Evolutionary conservation across 2,888 invertebrate genomes (phyloP), one percentile per base, ranked within the genome.

Genomic region (Amiota communis): DNA sequence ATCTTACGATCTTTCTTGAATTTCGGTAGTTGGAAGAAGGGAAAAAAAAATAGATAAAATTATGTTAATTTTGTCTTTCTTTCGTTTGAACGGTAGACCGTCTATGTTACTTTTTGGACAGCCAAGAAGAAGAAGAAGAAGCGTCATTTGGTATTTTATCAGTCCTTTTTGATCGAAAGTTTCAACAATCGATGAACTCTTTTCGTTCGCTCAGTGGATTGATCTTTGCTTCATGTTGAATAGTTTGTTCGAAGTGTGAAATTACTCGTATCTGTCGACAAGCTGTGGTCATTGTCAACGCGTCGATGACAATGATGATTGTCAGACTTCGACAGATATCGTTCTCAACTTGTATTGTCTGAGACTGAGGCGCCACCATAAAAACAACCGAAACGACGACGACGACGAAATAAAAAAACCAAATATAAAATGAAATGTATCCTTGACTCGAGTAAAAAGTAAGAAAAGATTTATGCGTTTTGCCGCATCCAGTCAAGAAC

Each of bases 251-350:
- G 79, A 84, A 84, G 83, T 84, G 83, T 84, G 83, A 84, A 84
- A 84, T 82, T 78, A 83, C 85, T 86, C 85, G 87, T 88, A 87
- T 87, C 86, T 87, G 83, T 83, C 81, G 83, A 84, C 87, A 86
- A 78, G 85, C 83, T 86, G 86, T 79, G 86, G 85, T 83, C 84
- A 83, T 83, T 84, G 85, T 83, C 84, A 81, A 84, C 79, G 81
- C 77, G 74, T 68, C 48, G 59, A 13, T 23, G 46, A 11, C 15
- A 20, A 10, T n/a, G 15, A 15, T 57, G 15, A 36, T 36, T 36
- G 36, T 36, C 36, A 36, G 36, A 36, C 36, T 36, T 36, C 36
- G 36, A 36, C 61, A 71, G 49, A 72, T 47, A 63, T 36, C 48
- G 74, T 74, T 70, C 63, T 49, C 59, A 59, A 70, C 48, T 65